Conservation (phyloP, 2,888 invertebrate species). For the Mythimna lalbum region DNA sequence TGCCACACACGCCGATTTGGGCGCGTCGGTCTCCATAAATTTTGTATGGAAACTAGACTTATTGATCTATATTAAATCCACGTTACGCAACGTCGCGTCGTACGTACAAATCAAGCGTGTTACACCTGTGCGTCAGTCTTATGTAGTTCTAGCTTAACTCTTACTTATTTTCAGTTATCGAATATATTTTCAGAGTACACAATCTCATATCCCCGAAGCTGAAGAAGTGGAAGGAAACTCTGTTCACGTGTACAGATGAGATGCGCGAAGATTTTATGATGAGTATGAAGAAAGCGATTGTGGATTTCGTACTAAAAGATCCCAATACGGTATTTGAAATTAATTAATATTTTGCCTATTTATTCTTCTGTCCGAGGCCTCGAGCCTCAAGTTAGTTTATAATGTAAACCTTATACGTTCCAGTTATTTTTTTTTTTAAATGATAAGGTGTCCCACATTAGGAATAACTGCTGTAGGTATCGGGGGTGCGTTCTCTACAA, state of each 20-base stretch:
- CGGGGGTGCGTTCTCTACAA: too few relatives aligned
- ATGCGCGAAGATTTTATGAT: constrained; percentile 96
- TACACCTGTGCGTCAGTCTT: too few relatives aligned
- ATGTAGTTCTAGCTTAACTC: too few relatives aligned
- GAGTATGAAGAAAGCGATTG: constrained; percentile 97
- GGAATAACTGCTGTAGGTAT: too few relatives aligned
- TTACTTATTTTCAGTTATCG: background rate
- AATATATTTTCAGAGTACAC: constrained; percentile 88
- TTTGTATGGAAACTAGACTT: too few relatives aligned
- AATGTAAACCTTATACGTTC: background rate
- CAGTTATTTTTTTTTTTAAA: too few relatives aligned
- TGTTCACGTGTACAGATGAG: constrained; percentile 93
- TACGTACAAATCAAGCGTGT: too few relatives aligned
- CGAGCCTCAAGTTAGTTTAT: background rate
- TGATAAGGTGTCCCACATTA: too few relatives aligned
- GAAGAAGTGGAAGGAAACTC: constrained; percentile 91
- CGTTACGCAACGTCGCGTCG: too few relatives aligned
- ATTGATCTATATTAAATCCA: too few relatives aligned
- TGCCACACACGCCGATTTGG: too few relatives aligned
- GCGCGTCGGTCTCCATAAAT: too few relatives aligned
- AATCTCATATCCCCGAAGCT: constrained; percentile 92
- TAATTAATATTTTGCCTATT: background rate
- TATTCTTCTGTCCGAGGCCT: background rate
- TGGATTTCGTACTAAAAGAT: constrained; percentile 97
- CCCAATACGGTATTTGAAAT: constrained; percentile 86